Conservation (phyloP, 2,888 invertebrate species). For the Aphrophora alni region DNA sequence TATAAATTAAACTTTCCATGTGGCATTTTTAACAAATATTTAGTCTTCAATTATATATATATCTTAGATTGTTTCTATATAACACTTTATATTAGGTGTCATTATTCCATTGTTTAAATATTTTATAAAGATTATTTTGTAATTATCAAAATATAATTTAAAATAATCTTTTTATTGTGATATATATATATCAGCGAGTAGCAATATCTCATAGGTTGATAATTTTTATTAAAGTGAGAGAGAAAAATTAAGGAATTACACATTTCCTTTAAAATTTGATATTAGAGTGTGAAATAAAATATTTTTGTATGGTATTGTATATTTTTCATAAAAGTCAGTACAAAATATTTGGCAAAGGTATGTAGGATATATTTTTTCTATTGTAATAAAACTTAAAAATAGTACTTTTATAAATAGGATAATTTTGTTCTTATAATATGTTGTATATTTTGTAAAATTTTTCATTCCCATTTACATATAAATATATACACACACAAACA, state of each 20-base stretch:
- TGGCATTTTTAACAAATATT: neutral
- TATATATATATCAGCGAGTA: neutral
- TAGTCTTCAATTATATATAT: neutral
- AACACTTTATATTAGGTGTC: neutral
- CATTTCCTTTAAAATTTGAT: neutral
- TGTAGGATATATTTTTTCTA: neutral
- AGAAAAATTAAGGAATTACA: neutral
- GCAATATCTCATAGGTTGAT: neutral
- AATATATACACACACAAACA: too few relatives aligned
- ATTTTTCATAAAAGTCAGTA: neutral
- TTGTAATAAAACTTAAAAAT: neutral
- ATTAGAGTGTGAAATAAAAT: neutral
- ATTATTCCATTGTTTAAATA: neutral
- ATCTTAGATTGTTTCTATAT: neutral
- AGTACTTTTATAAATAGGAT: neutral
- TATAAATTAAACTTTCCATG: constrained; percentile 31
- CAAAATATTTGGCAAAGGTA: neutral
- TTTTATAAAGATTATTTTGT: neutral
- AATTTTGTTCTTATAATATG: neutral
- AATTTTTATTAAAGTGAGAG: neutral
- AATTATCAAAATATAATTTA: neutral
- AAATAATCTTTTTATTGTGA: neutral
- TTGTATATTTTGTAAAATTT: neutral
- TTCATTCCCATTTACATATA: too few relatives aligned
- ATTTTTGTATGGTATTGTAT: neutral